Evolutionary conservation across 1,140 invertebrate genomes (phyloP).

Genomic region (Drosophila malerkotliana): DNA sequence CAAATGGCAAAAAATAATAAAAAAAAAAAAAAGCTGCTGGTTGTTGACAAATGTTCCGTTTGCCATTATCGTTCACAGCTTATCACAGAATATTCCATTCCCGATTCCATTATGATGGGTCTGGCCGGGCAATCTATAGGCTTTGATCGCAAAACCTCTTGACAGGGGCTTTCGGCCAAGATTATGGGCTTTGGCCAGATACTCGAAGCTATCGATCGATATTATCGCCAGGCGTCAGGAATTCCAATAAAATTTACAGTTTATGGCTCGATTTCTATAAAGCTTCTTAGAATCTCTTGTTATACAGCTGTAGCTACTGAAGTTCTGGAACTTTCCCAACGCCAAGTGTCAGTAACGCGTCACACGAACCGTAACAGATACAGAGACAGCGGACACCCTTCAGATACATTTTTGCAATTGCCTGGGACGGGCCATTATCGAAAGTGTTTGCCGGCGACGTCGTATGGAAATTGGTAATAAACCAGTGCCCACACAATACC

Average conservation of each 20-base stretch:
- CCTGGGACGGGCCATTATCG: conserved; percentile 24
- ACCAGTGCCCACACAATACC: conserved; percentile 18
- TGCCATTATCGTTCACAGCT: conserved; percentile 70
- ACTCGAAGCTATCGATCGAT: conserved; percentile 14
- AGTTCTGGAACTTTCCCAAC: conserved; percentile 32
- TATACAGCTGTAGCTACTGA: too few relatives aligned
- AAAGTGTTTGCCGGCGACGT: conserved; percentile 41
- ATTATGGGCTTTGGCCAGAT: conserved; percentile 14
- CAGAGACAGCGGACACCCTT: conserved; percentile 16
- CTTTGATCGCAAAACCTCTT: conserved; percentile 18
- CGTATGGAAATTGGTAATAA: conserved; percentile 27
- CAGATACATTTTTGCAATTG: conserved; percentile 1
- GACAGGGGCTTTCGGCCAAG: conserved; percentile 20
- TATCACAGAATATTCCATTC: conserved; percentile 56
- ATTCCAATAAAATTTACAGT: background rate
- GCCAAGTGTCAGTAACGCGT: conserved; percentile 23
- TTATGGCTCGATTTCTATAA: conserved; percentile 16
- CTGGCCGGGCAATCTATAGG: conserved; percentile 28
- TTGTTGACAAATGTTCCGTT: conserved; percentile 51
- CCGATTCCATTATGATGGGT: conserved; percentile 1
- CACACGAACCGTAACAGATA: conserved; percentile 16
- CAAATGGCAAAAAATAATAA: conserved; percentile 16
- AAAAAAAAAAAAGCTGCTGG: conserved; percentile 40
- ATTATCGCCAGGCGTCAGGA: conserved; percentile 21
- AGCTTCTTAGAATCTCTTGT: background rate